Base-by-base conservation (phyloP, 2,797 vertebrate species). In the Naso thynnoides region DNA sequence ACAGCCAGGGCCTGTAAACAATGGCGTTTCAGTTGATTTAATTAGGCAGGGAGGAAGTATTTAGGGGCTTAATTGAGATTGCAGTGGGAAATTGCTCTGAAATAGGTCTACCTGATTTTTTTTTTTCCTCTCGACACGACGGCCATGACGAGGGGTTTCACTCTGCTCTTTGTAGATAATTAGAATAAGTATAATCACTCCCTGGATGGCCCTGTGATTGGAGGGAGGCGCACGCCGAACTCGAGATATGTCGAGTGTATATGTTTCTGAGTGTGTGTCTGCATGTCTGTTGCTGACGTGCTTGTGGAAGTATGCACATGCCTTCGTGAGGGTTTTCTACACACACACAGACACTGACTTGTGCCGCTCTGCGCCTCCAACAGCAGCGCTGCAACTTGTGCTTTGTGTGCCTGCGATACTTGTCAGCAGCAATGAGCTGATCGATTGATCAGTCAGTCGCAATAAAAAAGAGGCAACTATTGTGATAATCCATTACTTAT, bases 61-160 rank as follows among this genome's bases (percentile, higher is more conserved):
- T 98, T 98, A 97, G 93, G 90, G 92, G 92, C 93, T 95, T 97
- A 97, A 97, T 97, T 96, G 96, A 98, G 96, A 96, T 98, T 96
- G 96, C 94, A 79, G 88, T 79, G 94, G 93, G 94, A 96, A 98
- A 98, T 97, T 96, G 93, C 95, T 94, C 94, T 78, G 55, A 95
- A 96, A 94, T 96, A 81, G 88, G 89, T 78, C 66, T 86, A 92
- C 91, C 89, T 86, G 84, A 81, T 95, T 95, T 61, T 78, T 78
- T 64, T 53, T 18, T 24, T 13, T 3, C 4, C n/a, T 23, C 42
- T 81, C 48, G 93, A 94, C 92, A 90, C 89, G 75, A 89, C 76
- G 87, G 84, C 92, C 90, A 90, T 88, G 89, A 89, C 85, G 86
- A 92, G 88, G 89, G 90, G 91, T 93, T 92, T 92, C 85, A 87